These are phyloP conservation scores for Sesamia nonagrioides DNA, from an alignment of 1,140 invertebrate genomes.

Conservation along the genomic window DNA sequence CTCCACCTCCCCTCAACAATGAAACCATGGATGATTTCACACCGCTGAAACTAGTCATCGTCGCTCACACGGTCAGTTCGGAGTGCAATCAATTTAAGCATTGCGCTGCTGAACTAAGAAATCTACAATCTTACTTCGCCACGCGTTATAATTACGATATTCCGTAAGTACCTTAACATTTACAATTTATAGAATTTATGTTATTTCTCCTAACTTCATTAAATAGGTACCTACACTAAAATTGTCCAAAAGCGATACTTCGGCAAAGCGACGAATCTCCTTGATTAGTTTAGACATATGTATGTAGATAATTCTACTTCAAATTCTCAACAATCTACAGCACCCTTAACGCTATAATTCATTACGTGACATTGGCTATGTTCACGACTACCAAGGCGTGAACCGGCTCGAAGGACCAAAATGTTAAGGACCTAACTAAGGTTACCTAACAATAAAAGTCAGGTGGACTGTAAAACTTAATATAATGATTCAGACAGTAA, in stretches of 20 bases:
- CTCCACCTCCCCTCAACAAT: conserved; percentile 55
- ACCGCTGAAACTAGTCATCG: conserved; percentile 71
- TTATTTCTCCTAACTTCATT: too few species aligned
- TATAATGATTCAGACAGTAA: too few species aligned
- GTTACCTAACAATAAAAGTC: too few species aligned
- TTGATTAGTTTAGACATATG: neutral
- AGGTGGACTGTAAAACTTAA: too few species aligned
- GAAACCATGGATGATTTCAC: conserved; percentile 50
- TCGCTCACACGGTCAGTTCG: conserved; percentile 73
- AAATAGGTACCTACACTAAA: neutral
- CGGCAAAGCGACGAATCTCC: neutral
- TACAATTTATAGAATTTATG: too few species aligned
- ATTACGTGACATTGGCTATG: too few species aligned
- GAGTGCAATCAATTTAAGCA: conserved; percentile 65
- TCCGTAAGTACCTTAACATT: conserved; percentile 65
- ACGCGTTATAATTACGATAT: conserved; percentile 62
- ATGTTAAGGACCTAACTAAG: too few species aligned
- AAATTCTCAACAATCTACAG: too few species aligned
- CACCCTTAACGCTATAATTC: too few species aligned
- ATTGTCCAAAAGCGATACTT: neutral
- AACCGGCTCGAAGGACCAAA: too few species aligned
- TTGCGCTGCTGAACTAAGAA: conserved; percentile 74
- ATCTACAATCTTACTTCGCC: conserved; percentile 68
- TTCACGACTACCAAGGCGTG: too few species aligned
- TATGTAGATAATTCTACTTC: too few species aligned